Evolutionary conservation across 2,113 vertebrate genomes (phyloP).

Genomic region (Tympanuchus pallidicinctus): DNA sequence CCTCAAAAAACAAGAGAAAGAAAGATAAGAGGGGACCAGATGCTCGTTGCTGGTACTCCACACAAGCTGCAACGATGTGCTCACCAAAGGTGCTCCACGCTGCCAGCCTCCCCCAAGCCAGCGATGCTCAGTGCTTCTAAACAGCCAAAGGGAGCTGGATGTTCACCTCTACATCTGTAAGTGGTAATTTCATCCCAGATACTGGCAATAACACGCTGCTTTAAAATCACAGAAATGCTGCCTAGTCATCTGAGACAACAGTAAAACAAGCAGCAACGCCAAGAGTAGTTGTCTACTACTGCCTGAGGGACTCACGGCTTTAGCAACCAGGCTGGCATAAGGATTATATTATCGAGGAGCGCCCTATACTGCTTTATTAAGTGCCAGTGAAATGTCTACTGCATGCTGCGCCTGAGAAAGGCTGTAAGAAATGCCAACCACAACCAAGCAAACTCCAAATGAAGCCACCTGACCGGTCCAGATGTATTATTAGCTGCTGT

Average conservation of each 20-base stretch:
- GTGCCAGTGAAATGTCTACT: constrained; percentile 65
- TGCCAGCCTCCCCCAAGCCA: not conserved
- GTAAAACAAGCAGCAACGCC: constrained; percentile 71
- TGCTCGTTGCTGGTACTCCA: not conserved
- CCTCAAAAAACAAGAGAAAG: not conserved
- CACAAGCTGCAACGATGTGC: not conserved
- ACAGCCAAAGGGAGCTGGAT: constrained; percentile 5
- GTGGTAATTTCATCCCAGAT: constrained; percentile 35
- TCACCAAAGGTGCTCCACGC: not conserved
- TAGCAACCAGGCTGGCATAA: constrained; percentile 72
- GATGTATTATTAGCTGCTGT: not conserved
- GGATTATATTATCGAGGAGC: constrained; percentile 70
- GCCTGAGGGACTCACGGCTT: constrained; percentile 67
- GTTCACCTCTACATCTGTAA: constrained; percentile 34
- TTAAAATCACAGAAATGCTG: constrained; percentile 68
- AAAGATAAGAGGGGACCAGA: not conserved
- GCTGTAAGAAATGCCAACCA: not conserved
- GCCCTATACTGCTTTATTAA: constrained; percentile 72
- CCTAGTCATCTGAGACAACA: constrained; percentile 71
- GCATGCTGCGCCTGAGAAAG: constrained; percentile 53
- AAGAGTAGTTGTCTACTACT: constrained; percentile 67
- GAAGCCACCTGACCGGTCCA: constrained; percentile 29
- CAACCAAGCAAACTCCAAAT: constrained; percentile 37
- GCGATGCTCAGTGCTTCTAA: not conserved
- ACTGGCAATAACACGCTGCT: constrained; percentile 55